A percentile compares a stretch with the other conserved stretches of the same genome.
Evolutionary conservation across 2,888 invertebrate species (phyloP).

Genomic region (Crioceris asparagi): DNA sequence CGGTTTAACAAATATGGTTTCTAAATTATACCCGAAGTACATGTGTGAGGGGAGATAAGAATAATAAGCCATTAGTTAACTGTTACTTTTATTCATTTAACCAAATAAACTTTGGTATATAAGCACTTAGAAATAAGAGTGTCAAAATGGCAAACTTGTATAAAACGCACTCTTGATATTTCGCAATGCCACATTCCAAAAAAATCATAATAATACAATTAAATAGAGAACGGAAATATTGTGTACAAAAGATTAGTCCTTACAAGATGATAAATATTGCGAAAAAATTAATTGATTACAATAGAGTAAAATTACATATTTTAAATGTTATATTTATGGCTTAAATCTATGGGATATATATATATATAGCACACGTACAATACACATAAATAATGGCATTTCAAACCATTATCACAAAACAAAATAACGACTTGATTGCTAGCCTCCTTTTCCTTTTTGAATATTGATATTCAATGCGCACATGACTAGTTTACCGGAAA

Average conservation of each 20-base stretch:
- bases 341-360: conserved; percentile 28
- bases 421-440: conserved; percentile 5
- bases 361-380: conserved; percentile 37
- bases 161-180: conserved; percentile 20
- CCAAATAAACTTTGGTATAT: conserved; percentile 30
- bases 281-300: conserved; percentile 16
- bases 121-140: conserved; percentile 25
- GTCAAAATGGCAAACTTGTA: conserved; percentile 23
- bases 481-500: not conserved
- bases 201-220: conserved; percentile 13
- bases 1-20: too few species aligned
- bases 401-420: conserved; percentile 33
- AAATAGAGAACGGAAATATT: conserved; percentile 17
- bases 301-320: conserved; percentile 13
- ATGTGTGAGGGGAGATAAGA: too few species aligned
- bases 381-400: conserved; percentile 34
- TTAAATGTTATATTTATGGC: conserved; percentile 13
- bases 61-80: too few species aligned
- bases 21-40: too few species aligned
- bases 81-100: conserved; percentile 22
- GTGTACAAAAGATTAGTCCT: conserved; percentile 21
- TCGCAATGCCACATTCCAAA: conserved; percentile 21
- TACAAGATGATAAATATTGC: conserved; percentile 11
- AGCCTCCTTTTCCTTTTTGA: not conserved
- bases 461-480: not conserved